These are phyloP conservation scores for Eurois occulta DNA, from an alignment of 2,888 invertebrate species.

Conservation along the genomic window DNA sequence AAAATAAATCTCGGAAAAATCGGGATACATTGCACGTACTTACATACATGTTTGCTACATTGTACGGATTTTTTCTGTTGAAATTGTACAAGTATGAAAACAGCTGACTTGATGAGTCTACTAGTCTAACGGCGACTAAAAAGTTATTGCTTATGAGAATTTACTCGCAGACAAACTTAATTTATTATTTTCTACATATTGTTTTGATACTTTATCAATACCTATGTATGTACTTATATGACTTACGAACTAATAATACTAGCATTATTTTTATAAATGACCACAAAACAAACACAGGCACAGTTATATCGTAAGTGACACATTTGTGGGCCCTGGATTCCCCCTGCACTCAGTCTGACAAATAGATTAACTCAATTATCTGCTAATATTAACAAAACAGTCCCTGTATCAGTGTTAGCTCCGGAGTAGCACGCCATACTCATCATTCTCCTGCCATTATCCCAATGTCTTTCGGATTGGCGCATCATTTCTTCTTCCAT, in stretches of 20 bases:
- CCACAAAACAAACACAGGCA: background rate
- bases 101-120: background rate
- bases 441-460: too few relatives aligned
- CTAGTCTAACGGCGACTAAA: background rate
- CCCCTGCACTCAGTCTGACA: background rate
- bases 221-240: background rate
- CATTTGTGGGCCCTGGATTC: background rate
- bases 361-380: conserved; percentile 12
- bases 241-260: background rate
- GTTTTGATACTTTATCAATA: too few relatives aligned
- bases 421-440: background rate
- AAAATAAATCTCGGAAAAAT: too few relatives aligned
- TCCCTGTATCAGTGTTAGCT: conserved; percentile 3
- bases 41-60: too few relatives aligned
- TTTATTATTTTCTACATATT: background rate
- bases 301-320: background rate
- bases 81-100: too few relatives aligned
- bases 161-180: background rate
- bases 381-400: background rate
- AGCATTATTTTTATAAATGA: background rate
- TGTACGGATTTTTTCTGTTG: too few relatives aligned
- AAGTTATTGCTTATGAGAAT: background rate
- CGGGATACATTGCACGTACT: too few relatives aligned
- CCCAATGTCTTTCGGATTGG: background rate
- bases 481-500: background rate